These are phyloP conservation scores for Ailuropoda melanoleuca DNA, from an alignment of 2,113 vertebrate genomes.

Conservation along the genomic window DNA sequence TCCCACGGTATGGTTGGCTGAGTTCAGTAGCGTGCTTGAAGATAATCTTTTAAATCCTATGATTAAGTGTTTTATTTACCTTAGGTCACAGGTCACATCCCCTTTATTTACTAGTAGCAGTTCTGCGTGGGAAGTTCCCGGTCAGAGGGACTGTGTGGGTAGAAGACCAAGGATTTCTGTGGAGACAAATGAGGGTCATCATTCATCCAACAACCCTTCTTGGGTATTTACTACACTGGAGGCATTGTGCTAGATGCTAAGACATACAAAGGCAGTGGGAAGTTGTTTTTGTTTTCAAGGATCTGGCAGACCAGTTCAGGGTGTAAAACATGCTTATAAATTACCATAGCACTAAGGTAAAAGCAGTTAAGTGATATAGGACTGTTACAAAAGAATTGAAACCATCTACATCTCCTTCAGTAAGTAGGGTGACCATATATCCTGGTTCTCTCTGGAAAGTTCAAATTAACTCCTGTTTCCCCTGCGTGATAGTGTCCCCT, in stretches of 20 bases:
- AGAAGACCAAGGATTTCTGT: slow-evolving; percentile 23
- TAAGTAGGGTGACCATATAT: background rate
- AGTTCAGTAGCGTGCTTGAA: background rate
- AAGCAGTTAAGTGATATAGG: background rate
- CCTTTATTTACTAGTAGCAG: background rate
- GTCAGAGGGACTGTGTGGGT: background rate
- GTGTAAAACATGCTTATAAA: background rate
- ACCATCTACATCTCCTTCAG: background rate
- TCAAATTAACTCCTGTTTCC: background rate
- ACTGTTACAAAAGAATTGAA: background rate
- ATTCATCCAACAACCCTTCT: background rate
- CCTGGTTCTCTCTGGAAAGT: background rate
- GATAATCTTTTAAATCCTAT: background rate
- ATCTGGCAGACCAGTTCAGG: background rate
- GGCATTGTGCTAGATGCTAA: background rate
- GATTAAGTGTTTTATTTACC: slow-evolving; percentile 31
- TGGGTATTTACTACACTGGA: background rate
- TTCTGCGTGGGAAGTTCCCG: background rate
- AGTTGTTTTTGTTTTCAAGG: background rate
- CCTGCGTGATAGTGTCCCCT: background rate
- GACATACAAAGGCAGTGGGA: background rate
- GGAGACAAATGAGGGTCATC: background rate
- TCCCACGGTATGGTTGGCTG: background rate
- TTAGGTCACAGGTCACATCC: background rate
- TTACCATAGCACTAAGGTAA: background rate